Percentiles rank a stretch among this genome's conserved stretches.
These are phyloP conservation scores for Galeopterus variegatus DNA, from an alignment of 2,113 vertebrate species.

Conservation along the genomic window DNA sequence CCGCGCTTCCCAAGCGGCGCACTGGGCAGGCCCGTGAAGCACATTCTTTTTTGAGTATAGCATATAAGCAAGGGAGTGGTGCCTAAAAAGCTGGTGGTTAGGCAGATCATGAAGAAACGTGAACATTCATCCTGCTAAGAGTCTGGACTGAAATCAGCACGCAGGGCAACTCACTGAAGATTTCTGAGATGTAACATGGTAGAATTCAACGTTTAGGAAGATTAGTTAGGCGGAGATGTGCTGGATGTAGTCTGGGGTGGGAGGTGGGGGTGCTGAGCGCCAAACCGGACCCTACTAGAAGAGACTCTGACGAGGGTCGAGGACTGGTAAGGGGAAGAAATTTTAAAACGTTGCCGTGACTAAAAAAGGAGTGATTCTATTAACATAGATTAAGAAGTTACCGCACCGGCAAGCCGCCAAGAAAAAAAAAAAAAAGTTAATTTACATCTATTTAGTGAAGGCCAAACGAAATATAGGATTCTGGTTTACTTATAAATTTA, in stretches of 20 bases:
- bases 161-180: neutral
- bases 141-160: neutral
- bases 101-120: neutral
- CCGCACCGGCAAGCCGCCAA: no score
- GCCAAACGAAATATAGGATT: neutral
- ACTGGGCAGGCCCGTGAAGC: no score
- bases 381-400: neutral
- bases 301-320: neutral
- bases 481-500: neutral
- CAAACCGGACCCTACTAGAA: neutral
- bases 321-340: neutral
- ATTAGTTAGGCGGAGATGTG: neutral
- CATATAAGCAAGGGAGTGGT: neutral
- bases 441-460: neutral
- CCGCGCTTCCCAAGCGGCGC: no score
- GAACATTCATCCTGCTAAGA: neutral
- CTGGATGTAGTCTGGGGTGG: neutral
- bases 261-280: accelerated
- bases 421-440: neutral
- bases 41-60: neutral
- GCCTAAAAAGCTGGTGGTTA: neutral
- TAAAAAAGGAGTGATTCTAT: neutral
- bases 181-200: neutral
- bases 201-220: neutral
- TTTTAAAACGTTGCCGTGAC: neutral